These are phyloP conservation scores for Megalopta genalis DNA, from an alignment of 1,140 invertebrate genomes.

Conservation along the genomic window DNA sequence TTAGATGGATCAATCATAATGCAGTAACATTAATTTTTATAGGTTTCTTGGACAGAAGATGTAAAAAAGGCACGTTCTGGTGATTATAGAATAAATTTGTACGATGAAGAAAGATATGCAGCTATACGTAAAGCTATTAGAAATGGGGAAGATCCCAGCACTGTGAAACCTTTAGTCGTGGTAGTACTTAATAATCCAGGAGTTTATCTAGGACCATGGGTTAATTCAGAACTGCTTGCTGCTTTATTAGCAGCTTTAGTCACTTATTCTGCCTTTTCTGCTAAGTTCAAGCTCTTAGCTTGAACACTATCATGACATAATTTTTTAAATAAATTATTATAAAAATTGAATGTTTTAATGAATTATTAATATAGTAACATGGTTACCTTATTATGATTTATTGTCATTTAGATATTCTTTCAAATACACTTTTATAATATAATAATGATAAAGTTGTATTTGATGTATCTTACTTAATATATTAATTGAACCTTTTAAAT, in stretches of 20 bases:
- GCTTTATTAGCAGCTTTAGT: slow-evolving; percentile 88
- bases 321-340: slow-evolving; percentile 16
- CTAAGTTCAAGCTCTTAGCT: slow-evolving; percentile 89
- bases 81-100: slow-evolving; percentile 89
- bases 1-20: not conserved
- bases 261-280: slow-evolving; percentile 92
- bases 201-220: slow-evolving; percentile 93
- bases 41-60: slow-evolving; percentile 96
- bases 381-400: slow-evolving; percentile 3
- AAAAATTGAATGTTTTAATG: slow-evolving; percentile 25
- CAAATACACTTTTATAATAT: slow-evolving; percentile 20
- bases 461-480: slow-evolving; percentile 15
- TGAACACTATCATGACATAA: slow-evolving; percentile 18
- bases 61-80: slow-evolving; percentile 89
- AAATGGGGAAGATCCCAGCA: slow-evolving; percentile 83
- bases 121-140: slow-evolving; percentile 88
- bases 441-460: slow-evolving; percentile 44
- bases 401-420: not conserved
- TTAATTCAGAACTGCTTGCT: slow-evolving; percentile 95
- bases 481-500: not conserved
- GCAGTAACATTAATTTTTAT: slow-evolving; percentile 48
- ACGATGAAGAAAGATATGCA: slow-evolving; percentile 94
- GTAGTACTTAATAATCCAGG: slow-evolving; percentile 90
- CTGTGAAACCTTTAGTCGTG: slow-evolving; percentile 87
- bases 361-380: not conserved